Conservation (phyloP, 2,113 vertebrate species). For the Tylochromis polylepis region DNA sequence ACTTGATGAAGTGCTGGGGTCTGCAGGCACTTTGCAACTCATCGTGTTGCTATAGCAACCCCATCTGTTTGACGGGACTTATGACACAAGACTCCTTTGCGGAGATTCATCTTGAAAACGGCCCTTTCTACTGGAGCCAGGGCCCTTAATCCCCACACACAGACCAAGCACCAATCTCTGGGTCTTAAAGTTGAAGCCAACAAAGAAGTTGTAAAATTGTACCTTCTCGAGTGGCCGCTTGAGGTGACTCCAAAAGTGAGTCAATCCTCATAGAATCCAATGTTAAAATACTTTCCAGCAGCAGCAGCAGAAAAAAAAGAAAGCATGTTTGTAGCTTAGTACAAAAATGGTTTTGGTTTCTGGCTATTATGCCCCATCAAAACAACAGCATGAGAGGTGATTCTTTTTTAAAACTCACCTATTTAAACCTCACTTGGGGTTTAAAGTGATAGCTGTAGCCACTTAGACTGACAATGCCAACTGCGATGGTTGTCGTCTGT, state of each 20-base stretch:
- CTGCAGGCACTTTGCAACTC: slow-evolving; percentile 77
- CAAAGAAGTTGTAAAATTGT: not conserved
- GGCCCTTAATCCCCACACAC: not conserved
- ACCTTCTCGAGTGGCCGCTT: not conserved
- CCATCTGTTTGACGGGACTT: slow-evolving; percentile 75
- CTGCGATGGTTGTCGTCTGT: not conserved
- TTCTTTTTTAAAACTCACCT: not conserved
- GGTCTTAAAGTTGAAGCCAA: not conserved
- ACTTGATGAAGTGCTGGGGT: slow-evolving; percentile 85
- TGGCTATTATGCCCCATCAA: not conserved
- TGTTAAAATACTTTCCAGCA: not conserved
- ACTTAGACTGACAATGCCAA: not conserved
- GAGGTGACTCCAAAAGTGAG: not conserved
- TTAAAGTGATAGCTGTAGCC: not conserved
- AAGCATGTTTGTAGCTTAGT: not conserved
- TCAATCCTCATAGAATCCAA: not conserved
- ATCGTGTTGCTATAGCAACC: slow-evolving; percentile 75
- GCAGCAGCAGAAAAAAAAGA: not conserved
- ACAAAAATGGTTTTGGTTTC: not conserved
- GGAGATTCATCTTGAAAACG: slow-evolving; percentile 72
- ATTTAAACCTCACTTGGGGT: not conserved
- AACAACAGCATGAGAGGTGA: not conserved
- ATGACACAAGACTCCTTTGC: slow-evolving; percentile 77
- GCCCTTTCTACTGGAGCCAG: not conserved
- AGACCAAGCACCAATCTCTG: not conserved